phyloP scores from a whole-genome alignment of 2,888 invertebrate genomes.

The Metacarcinus magister region DNA sequence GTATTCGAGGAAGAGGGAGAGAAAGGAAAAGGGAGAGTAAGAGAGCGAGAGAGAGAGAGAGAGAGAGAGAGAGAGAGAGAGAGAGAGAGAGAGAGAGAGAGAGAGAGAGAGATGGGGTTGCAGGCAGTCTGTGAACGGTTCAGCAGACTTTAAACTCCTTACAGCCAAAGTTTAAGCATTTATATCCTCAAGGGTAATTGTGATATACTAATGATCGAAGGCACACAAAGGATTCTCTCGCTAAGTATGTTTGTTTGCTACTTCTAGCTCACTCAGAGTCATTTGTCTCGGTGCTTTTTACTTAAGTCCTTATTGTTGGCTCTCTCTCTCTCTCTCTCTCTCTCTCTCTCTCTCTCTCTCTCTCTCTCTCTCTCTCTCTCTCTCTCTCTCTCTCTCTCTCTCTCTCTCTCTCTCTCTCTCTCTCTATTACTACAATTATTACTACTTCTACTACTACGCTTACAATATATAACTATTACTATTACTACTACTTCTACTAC shows the following conservation, averaged over 20 bases:
- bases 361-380: too few relatives aligned
- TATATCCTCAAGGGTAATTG: neutral
- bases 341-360: too few relatives aligned
- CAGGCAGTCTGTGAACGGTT: neutral
- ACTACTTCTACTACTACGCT: too few relatives aligned
- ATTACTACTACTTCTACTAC: too few relatives aligned
- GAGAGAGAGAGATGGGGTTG: neutral
- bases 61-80: constrained; percentile 26
- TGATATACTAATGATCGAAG: constrained; percentile 39
- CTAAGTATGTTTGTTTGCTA: constrained; percentile 8
- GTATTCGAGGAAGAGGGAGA: neutral
- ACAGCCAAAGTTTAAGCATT: neutral
- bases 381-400: too few relatives aligned
- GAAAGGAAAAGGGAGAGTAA: neutral
- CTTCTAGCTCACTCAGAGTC: neutral
- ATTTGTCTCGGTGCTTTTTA: neutral
- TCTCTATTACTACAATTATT: too few relatives aligned
- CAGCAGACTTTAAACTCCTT: neutral
- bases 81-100: constrained; percentile 12
- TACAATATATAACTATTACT: too few relatives aligned
- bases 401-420: too few relatives aligned
- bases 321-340: neutral
- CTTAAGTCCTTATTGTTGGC: neutral
- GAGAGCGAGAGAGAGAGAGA: constrained; percentile 8
- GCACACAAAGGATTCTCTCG: neutral